phyloP scores from a whole-genome alignment of 2,113 vertebrate genomes.

The Ia io region DNA sequence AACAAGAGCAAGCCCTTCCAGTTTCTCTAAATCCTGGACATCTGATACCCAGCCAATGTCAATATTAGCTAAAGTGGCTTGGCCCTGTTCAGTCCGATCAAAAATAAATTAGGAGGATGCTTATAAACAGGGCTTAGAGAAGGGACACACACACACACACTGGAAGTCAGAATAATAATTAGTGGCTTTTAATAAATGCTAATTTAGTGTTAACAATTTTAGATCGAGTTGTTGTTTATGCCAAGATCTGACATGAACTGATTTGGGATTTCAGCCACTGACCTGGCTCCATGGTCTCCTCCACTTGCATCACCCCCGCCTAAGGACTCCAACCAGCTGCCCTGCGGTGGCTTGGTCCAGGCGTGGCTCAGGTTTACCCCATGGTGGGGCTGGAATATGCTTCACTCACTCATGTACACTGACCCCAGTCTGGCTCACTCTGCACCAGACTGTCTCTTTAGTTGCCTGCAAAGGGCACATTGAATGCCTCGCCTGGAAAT shows the following conservation, averaged over 20 bases:
- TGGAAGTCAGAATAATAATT: conserved; percentile 47
- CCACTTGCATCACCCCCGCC: not conserved
- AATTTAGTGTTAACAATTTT: conserved; percentile 61
- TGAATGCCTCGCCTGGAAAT: not conserved
- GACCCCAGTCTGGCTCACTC: not conserved
- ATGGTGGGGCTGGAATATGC: rapidly evolving
- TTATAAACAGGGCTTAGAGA: conserved; percentile 26
- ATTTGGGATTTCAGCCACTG: conserved; percentile 41
- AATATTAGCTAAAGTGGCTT: conserved; percentile 64
- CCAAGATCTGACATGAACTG: conserved; percentile 49
- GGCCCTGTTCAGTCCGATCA: conserved; percentile 55
- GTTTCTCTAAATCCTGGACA: conserved; percentile 52
- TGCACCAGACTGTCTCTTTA: not conserved
- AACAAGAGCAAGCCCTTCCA: not conserved
- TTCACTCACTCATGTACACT: rapidly evolving
- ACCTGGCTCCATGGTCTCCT: not conserved
- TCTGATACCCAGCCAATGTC: conserved; percentile 53
- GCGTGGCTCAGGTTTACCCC: not conserved
- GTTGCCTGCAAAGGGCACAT: not conserved
- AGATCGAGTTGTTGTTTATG: conserved; percentile 28
- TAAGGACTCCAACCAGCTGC: not conserved
- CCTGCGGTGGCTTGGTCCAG: not conserved
- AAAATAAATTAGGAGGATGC: conserved; percentile 60
- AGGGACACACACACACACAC: not conserved
- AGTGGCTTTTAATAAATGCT: conserved; percentile 63